Evolutionary conservation across 2,888 invertebrate genomes (phyloP).

Genomic region (Pollenia griseotomentosa): DNA sequence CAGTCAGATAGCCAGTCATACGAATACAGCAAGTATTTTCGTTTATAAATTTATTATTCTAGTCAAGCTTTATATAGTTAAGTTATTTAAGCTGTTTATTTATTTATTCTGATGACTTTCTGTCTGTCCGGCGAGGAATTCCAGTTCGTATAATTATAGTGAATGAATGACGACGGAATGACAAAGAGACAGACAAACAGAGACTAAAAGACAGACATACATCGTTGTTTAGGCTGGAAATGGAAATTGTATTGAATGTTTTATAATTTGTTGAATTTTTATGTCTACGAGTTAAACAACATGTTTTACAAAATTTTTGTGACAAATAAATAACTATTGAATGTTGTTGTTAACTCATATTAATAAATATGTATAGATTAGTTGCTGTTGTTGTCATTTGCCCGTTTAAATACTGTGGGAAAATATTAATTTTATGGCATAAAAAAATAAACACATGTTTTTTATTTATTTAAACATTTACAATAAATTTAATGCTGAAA

Average conservation of each 20-base stretch:
- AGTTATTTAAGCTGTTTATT: conserved; percentile 57
- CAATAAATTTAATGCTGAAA: conserved; percentile 58
- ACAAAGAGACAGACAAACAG: neutral
- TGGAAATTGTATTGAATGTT: conserved; percentile 66
- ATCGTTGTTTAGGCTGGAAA: conserved; percentile 56
- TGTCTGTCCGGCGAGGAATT: conserved; percentile 12
- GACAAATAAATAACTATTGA: conserved; percentile 72
- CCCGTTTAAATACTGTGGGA: conserved; percentile 69
- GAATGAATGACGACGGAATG: neutral
- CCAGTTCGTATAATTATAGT: conserved; percentile 24
- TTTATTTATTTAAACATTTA: conserved; percentile 26
- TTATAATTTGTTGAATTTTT: conserved; percentile 68
- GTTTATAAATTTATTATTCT: conserved; percentile 59
- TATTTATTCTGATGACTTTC: neutral
- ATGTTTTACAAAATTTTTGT: conserved; percentile 72
- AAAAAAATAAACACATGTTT: conserved; percentile 61
- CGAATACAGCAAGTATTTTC: conserved; percentile 3
- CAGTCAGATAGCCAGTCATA: neutral
- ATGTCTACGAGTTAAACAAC: conserved; percentile 68
- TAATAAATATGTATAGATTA: conserved; percentile 62
- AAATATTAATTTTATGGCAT: conserved; percentile 62
- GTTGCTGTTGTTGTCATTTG: conserved; percentile 38
- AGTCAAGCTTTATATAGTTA: conserved; percentile 58
- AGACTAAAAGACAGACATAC: neutral
- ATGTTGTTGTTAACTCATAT: conserved; percentile 61